phyloP scores from a whole-genome alignment of 2,797 vertebrate species.

The Pseudochromis fuscus region DNA sequence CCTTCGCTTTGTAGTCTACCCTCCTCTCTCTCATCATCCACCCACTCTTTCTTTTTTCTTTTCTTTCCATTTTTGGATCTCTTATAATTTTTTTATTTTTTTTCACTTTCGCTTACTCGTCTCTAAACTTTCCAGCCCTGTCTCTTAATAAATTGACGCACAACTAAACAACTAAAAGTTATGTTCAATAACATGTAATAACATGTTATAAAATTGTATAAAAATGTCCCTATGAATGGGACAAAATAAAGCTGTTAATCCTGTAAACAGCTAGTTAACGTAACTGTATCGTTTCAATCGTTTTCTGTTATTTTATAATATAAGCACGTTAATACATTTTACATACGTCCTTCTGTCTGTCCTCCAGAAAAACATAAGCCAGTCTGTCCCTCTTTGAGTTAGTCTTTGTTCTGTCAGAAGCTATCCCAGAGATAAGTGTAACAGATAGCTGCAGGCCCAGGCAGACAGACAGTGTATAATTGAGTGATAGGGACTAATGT shows the following conservation, averaged over 20 bases:
- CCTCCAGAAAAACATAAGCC: slow-evolving; percentile 34
- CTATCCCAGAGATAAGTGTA: slow-evolving; percentile 71
- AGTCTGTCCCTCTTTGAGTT: slow-evolving; percentile 52
- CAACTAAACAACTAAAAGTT: slow-evolving; percentile 6
- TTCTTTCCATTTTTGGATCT: slow-evolving; percentile 37
- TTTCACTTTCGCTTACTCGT: slow-evolving; percentile 13
- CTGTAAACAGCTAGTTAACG: slow-evolving; percentile 38
- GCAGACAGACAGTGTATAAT: slow-evolving; percentile 71
- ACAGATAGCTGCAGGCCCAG: slow-evolving; percentile 65
- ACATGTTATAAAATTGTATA: neutral
- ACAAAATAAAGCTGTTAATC: slow-evolving; percentile 42
- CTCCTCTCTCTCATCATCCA: slow-evolving; percentile 45
- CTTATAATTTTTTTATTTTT: slow-evolving; percentile 34
- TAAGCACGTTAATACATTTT: slow-evolving; percentile 5
- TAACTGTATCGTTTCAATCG: neutral
- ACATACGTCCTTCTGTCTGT: neutral
- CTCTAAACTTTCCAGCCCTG: slow-evolving; percentile 26
- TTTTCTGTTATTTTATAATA: slow-evolving; percentile 2
- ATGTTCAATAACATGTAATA: neutral
- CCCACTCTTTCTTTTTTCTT: slow-evolving; percentile 49
- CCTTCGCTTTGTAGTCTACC: slow-evolving; percentile 57
- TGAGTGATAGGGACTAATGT: slow-evolving; percentile 75
- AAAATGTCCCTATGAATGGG: slow-evolving; percentile 26
- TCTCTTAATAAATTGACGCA: slow-evolving; percentile 12
- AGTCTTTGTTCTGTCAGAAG: slow-evolving; percentile 73